phyloP scores from a whole-genome alignment of 2,888 invertebrate species.

The Acanthosepion esculentum region DNA sequence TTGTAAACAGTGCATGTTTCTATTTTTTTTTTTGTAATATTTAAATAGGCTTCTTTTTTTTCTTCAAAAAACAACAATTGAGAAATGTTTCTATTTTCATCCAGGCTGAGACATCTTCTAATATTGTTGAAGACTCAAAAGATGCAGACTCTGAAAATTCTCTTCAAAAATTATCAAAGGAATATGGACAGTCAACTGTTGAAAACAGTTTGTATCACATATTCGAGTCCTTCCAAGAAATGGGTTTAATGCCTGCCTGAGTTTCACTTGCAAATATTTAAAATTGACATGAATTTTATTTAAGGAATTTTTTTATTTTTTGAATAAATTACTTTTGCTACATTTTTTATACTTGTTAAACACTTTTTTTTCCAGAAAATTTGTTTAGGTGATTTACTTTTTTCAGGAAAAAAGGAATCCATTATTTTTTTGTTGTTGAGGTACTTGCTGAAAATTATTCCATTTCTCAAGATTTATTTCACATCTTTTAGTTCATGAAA shows the following conservation, averaged over 20 bases:
- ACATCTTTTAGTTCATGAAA: too few species aligned
- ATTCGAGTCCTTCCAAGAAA: constrained; percentile 60
- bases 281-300: too few species aligned
- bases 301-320: background rate
- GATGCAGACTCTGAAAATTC: background rate
- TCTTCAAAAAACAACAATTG: background rate
- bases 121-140: background rate
- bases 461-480: too few species aligned
- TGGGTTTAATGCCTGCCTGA: constrained; percentile 48
- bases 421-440: too few species aligned
- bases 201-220: constrained; percentile 62
- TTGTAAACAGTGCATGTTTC: too few species aligned
- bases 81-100: constrained; percentile 38
- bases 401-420: background rate
- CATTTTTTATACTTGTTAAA: background rate
- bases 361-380: background rate
- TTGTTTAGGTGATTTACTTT: background rate
- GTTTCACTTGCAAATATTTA: too few species aligned
- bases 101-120: constrained; percentile 61
- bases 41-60: too few species aligned
- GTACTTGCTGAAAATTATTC: too few species aligned
- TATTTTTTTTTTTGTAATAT: too few species aligned
- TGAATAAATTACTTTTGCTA: background rate
- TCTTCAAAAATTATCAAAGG: constrained; percentile 56
- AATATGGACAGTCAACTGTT: constrained; percentile 65